These are phyloP conservation scores for Platorchestia sp. DNA, from an alignment of 1,140 invertebrate genomes.

Conservation along the genomic window DNA sequence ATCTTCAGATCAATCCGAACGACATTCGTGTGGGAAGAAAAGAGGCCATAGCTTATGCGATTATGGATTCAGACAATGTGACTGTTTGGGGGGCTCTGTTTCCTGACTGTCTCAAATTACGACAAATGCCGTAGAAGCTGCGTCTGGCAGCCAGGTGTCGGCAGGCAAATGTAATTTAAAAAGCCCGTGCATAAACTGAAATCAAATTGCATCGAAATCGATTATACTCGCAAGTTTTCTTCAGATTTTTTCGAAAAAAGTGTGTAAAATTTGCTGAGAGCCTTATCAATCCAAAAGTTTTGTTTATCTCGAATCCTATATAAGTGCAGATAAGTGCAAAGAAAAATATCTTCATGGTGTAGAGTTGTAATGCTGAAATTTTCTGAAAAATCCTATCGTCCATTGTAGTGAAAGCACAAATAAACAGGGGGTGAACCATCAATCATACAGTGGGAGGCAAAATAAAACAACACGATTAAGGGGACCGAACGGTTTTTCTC, in stretches of 20 bases:
- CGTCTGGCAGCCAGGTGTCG: neutral
- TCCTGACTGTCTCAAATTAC: neutral
- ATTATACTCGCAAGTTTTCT: neutral
- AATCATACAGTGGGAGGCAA: no score
- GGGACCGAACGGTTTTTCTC: no score
- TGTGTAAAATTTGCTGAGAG: no score
- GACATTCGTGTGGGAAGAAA: neutral
- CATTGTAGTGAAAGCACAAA: no score
- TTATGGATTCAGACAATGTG: neutral
- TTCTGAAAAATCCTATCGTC: no score
- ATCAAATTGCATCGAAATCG: neutral
- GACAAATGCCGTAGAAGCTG: neutral
- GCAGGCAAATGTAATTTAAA: neutral
- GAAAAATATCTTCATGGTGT: neutral
- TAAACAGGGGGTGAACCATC: no score
- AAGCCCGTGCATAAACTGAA: neutral
- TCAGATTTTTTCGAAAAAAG: neutral
- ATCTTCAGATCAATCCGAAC: neutral
- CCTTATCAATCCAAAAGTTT: no score
- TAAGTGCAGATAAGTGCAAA: no score
- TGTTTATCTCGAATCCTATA: no score
- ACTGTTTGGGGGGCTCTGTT: neutral
- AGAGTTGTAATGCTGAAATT: no score
- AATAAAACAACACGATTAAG: no score
- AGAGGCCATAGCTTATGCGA: constrained; percentile 27